Percentiles rank a stretch among this genome's conserved stretches.
These are phyloP conservation scores for Gymnobelideus leadbeateri DNA, from an alignment of 2,113 vertebrate species.

Conservation along the genomic window DNA sequence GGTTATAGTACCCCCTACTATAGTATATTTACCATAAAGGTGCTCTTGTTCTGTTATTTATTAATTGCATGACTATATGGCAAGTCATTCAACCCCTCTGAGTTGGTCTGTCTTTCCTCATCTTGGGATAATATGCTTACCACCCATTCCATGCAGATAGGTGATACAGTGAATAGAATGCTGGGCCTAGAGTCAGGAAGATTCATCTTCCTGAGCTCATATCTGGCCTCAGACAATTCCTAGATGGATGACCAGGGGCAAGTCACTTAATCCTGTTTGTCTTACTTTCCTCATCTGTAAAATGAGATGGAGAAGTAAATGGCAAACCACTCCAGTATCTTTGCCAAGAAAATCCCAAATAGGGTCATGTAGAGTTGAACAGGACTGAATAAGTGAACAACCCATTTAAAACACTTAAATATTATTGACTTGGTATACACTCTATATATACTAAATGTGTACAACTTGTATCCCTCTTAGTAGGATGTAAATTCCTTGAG, in stretches of 20 bases:
- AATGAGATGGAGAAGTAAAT: neutral
- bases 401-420: neutral
- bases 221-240: neutral
- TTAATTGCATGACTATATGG: neutral
- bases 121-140: neutral
- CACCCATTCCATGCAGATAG: neutral
- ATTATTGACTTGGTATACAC: neutral
- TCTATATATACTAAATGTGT: neutral
- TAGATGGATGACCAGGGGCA: neutral
- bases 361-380: neutral
- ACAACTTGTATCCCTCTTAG: neutral
- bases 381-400: neutral
- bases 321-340: neutral
- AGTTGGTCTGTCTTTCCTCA: neutral
- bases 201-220: too few species aligned
- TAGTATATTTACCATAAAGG: neutral
- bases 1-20: neutral
- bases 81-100: neutral
- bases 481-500: neutral
- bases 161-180: neutral
- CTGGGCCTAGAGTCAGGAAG: too few species aligned
- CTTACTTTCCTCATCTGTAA: neutral
- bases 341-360: neutral
- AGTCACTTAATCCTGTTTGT: neutral
- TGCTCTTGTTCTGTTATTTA: neutral